Evolutionary conservation across 1,140 invertebrate genomes (phyloP).

Genomic region (Calycopis cecrops): DNA sequence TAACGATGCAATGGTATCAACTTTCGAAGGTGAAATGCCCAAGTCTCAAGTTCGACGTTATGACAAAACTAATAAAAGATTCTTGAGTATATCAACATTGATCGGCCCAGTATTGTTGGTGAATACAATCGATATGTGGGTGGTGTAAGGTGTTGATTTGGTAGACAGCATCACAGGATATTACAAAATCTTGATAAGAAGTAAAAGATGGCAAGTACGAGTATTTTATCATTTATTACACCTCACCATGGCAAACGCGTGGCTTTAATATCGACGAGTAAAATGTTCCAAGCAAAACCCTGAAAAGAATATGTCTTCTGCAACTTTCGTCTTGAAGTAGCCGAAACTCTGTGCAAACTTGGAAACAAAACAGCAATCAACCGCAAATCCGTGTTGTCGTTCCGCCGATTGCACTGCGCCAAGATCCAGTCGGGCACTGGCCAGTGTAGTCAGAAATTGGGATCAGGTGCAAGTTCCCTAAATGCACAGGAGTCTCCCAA

Average conservation of each 20-base stretch:
- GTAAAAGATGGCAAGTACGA: slow-evolving; percentile 29
- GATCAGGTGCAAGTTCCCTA: slow-evolving; percentile 45
- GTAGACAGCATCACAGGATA: slow-evolving; percentile 37
- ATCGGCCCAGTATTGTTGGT: slow-evolving; percentile 39
- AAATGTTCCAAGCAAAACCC: too few relatives aligned
- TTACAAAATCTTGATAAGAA: slow-evolving; percentile 36
- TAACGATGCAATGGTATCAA: slow-evolving; percentile 43
- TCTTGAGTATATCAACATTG: slow-evolving; percentile 34
- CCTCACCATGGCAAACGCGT: slow-evolving; percentile 36
- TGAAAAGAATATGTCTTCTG: slow-evolving; percentile 16
- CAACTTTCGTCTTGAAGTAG: slow-evolving; percentile 36
- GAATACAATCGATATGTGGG: slow-evolving; percentile 46
- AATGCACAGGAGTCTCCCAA: slow-evolving; percentile 35
- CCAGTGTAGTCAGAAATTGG: slow-evolving; percentile 26
- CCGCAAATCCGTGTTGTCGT: slow-evolving; percentile 29
- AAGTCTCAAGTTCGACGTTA: slow-evolving; percentile 28
- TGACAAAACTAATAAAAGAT: slow-evolving; percentile 28
- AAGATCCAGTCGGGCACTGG: slow-evolving; percentile 51
- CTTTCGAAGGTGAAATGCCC: slow-evolving; percentile 33
- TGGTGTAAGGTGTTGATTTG: slow-evolving; percentile 40
- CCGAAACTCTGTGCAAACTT: slow-evolving; percentile 11
- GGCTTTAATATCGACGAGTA: slow-evolving; percentile 34
- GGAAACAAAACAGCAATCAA: slow-evolving; percentile 23
- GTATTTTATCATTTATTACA: slow-evolving; percentile 33
- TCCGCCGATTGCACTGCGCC: slow-evolving; percentile 35